Percentiles rank a stretch among this genome's conserved stretches.
Evolutionary conservation across 2,888 invertebrate species (phyloP).

Genomic region (Tetanocera ferruginea): DNA sequence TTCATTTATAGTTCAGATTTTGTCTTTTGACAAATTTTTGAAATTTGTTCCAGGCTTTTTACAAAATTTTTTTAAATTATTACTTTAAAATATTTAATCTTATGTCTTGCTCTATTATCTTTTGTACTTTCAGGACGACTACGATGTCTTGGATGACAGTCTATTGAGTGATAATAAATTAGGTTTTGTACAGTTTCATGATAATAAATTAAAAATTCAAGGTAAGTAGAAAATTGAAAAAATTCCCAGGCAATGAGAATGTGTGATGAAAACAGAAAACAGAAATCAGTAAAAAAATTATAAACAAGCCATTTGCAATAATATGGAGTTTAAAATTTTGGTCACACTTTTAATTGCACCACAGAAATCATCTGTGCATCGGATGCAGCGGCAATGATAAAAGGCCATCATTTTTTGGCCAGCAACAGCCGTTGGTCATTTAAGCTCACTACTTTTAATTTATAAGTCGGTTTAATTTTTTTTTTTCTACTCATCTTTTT

Average conservation of each 20-base stretch:
- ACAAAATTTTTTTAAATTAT: not conserved
- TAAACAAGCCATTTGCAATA: not conserved
- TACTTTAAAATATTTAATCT: not conserved
- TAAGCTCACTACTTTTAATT: not conserved
- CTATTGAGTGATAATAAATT: constrained; percentile 69
- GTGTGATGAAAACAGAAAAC: not conserved
- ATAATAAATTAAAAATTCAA: constrained; percentile 69
- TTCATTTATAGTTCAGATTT: too few relatives aligned
- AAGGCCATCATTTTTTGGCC: constrained; percentile 34
- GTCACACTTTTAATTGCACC: constrained; percentile 46
- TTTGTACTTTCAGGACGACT: constrained; percentile 65
- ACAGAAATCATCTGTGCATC: constrained; percentile 30
- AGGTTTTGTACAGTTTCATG: constrained; percentile 69
- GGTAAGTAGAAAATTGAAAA: constrained; percentile 62
- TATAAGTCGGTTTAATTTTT: not conserved
- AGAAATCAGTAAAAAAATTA: not conserved
- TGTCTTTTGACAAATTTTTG: not conserved
- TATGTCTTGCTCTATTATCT: not conserved
- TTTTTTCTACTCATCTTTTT: not conserved
- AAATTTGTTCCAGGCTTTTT: not conserved
- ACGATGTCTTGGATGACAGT: constrained; percentile 66
- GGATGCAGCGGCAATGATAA: constrained; percentile 28
- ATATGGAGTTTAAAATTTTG: constrained; percentile 40
- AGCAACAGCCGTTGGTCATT: not conserved
- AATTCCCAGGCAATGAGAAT: constrained; percentile 29